These are phyloP conservation scores for Montipora cactus DNA, from an alignment of 64 coral and sea anemone genomes.

Conservation along the genomic window DNA sequence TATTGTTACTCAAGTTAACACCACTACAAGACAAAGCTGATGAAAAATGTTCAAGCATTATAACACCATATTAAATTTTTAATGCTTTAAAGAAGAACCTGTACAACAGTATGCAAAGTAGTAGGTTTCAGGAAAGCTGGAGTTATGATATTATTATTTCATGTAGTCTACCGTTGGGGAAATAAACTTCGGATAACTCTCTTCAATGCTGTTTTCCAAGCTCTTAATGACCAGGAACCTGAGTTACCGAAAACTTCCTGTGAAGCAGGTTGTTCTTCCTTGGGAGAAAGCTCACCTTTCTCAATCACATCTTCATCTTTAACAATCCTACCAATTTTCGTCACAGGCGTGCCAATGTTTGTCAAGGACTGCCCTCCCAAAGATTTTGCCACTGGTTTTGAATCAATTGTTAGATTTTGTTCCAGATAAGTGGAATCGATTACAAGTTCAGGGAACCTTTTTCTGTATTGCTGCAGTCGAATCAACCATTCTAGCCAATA, in stretches of 20 bases:
- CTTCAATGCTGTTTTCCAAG: slow-evolving; percentile 13
- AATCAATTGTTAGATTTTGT: background rate
- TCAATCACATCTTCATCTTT: slow-evolving; percentile 36
- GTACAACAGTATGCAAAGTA: background rate
- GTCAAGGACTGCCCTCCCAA: background rate
- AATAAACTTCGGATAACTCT: background rate
- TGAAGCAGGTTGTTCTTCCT: background rate
- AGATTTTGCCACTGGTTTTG: background rate
- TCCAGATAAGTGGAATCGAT: background rate
- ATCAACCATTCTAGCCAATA: slow-evolving; percentile 64
- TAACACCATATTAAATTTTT: no score
- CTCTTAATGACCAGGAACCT: background rate
- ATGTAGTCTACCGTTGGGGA: background rate
- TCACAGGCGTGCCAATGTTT: slow-evolving; percentile 4
- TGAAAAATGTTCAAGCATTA: no score
- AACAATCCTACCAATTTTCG: background rate
- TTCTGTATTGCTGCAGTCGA: slow-evolving; percentile 57
- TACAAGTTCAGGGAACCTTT: slow-evolving; percentile 11
- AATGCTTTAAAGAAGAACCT: background rate
- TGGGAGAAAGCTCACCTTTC: background rate
- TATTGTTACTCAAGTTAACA: no score
- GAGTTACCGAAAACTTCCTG: background rate
- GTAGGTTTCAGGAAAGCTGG: background rate
- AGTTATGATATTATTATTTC: background rate
- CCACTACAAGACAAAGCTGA: no score